These are phyloP conservation scores for Drosophila infuscata DNA, from an alignment of 2,888 invertebrate genomes.

Conservation along the genomic window DNA sequence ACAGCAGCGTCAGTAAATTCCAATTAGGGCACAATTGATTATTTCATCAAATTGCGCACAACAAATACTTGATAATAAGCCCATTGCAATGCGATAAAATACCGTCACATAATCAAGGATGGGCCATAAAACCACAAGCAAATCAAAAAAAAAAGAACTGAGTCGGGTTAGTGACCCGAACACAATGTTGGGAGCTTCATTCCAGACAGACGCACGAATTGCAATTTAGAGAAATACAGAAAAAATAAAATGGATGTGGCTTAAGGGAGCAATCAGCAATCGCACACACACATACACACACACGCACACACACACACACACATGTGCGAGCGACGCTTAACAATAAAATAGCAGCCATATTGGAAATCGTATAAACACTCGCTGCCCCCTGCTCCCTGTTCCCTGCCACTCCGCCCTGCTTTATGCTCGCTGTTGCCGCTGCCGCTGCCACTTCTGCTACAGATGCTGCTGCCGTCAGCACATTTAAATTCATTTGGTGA, in stretches of 20 bases:
- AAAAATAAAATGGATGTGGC: constrained; percentile 68
- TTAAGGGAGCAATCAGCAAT: constrained; percentile 77
- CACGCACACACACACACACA: constrained; percentile 8
- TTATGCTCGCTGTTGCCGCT: background rate
- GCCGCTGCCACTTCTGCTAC: constrained; percentile 8
- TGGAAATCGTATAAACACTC: constrained; percentile 52
- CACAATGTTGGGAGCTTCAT: constrained; percentile 5
- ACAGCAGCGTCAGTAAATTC: constrained; percentile 24
- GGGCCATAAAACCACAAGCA: constrained; percentile 51
- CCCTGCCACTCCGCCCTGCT: background rate
- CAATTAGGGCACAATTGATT: constrained; percentile 55
- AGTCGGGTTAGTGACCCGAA: background rate
- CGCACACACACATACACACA: background rate
- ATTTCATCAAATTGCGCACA: constrained; percentile 27
- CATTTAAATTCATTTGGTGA: constrained; percentile 78
- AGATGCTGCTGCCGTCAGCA: constrained; percentile 66
- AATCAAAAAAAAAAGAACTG: constrained; percentile 25
- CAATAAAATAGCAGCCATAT: constrained; percentile 58
- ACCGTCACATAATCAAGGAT: constrained; percentile 60
- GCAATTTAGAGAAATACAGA: constrained; percentile 68
- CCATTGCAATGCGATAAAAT: constrained; percentile 66
- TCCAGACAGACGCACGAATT: constrained; percentile 44
- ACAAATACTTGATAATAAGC: constrained; percentile 57
- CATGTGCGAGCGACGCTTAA: constrained; percentile 38
- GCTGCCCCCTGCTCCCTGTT: background rate